phyloP scores from a whole-genome alignment of 1,140 invertebrate species.

The Drosophila lini region DNA sequence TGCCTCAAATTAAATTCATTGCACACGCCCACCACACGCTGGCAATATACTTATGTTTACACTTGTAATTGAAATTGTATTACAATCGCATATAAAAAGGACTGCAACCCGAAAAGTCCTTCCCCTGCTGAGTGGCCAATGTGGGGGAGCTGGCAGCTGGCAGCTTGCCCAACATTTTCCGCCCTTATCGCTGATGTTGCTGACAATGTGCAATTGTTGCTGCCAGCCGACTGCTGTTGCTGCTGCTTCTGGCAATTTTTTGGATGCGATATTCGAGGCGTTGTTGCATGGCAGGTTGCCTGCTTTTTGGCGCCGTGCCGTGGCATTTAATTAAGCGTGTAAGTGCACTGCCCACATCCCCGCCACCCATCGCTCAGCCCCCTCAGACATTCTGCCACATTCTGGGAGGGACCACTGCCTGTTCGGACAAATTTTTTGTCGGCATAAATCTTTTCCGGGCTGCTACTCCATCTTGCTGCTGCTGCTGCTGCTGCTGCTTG shows the following conservation, averaged over 20 bases:
- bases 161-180: constrained; percentile 62
- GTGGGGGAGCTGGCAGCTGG: constrained; percentile 26
- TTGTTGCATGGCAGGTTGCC: constrained; percentile 67
- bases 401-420: background rate
- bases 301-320: constrained; percentile 56
- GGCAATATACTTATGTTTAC: constrained; percentile 78
- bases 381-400: background rate
- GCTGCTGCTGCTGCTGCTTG: background rate
- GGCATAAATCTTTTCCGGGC: constrained; percentile 34
- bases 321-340: constrained; percentile 81
- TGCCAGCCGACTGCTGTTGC: constrained; percentile 16
- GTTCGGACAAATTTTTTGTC: constrained; percentile 46
- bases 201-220: constrained; percentile 66
- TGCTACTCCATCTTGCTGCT: constrained; percentile 13
- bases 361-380: background rate
- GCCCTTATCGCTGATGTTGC: constrained; percentile 77
- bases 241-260: constrained; percentile 29
- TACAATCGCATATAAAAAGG: constrained; percentile 71
- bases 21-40: constrained; percentile 46
- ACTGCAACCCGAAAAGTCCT: background rate
- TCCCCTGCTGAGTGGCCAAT: constrained; percentile 3
- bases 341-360: constrained; percentile 57
- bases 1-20: constrained; percentile 45
- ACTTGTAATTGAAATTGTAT: constrained; percentile 82
- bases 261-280: constrained; percentile 28